Conservation (phyloP, 2,888 invertebrate species). For the Geophilus truncorum region DNA sequence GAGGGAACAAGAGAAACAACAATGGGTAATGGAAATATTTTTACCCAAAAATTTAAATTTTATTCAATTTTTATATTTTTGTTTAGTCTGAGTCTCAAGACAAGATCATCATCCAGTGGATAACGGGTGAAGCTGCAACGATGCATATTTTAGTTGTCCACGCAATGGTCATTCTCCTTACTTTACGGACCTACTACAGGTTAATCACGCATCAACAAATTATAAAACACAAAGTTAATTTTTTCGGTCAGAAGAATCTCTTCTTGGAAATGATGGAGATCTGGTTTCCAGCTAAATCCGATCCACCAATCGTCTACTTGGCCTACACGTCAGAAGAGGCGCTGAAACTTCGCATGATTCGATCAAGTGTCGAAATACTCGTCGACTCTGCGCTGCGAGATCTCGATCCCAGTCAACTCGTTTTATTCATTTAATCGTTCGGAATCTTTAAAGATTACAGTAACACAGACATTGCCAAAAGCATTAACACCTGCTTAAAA, state of each 20-base stretch:
- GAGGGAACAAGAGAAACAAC: conserved; percentile 56
- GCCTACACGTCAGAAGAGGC: conserved; percentile 77
- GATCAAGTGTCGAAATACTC: conserved; percentile 72
- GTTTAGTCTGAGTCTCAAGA: conserved; percentile 66
- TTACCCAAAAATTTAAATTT: background rate
- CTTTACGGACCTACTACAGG: conserved; percentile 53
- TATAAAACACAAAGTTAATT: no score
- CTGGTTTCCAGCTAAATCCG: conserved; percentile 74
- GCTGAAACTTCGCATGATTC: conserved; percentile 70
- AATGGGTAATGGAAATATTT: conserved; percentile 44
- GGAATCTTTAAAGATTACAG: no score
- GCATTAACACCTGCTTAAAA: no score
- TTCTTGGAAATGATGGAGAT: conserved; percentile 65
- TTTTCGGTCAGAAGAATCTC: no score
- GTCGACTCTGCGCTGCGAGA: conserved; percentile 81
- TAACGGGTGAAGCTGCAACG: conserved; percentile 65
- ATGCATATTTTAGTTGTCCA: conserved; percentile 76
- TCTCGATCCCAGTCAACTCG: conserved; percentile 78
- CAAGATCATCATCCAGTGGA: conserved; percentile 71
- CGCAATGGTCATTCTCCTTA: conserved; percentile 74
- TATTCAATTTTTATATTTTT: background rate
- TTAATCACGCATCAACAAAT: no score
- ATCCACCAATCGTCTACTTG: conserved; percentile 70
- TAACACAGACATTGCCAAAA: no score
- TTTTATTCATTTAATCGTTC: conserved; percentile 91